These are phyloP conservation scores for Syngnathus acus DNA, from an alignment of 2,797 vertebrate species.

Conservation along the genomic window DNA sequence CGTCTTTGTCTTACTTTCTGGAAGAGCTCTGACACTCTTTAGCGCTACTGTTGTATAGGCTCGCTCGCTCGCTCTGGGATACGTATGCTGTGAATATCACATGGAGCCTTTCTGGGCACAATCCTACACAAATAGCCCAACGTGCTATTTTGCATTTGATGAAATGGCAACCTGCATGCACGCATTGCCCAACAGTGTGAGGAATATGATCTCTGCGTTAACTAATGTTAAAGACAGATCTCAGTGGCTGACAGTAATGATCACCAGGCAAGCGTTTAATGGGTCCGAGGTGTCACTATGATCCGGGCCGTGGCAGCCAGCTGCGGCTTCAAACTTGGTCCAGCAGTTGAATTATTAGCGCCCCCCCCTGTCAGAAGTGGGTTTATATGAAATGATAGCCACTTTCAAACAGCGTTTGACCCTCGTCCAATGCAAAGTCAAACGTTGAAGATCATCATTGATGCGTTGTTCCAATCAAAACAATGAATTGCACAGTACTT, in stretches of 20 bases:
- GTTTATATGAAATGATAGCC: slow-evolving; percentile 45
- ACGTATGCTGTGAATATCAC: slow-evolving; percentile 39
- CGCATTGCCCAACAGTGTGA: slow-evolving; percentile 23
- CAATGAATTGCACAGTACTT: background rate
- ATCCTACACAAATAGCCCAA: slow-evolving; percentile 24
- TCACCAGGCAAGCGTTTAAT: slow-evolving; percentile 48
- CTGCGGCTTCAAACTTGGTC: slow-evolving; percentile 53
- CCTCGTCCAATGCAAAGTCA: slow-evolving; percentile 24
- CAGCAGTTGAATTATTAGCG: slow-evolving; percentile 48
- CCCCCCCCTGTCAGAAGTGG: slow-evolving; percentile 37
- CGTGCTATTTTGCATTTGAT: slow-evolving; percentile 13
- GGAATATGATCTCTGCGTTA: slow-evolving; percentile 44
- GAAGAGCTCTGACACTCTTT: slow-evolving; percentile 29
- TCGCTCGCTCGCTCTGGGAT: slow-evolving; percentile 36
- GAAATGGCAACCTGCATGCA: slow-evolving; percentile 20
- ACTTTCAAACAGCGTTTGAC: slow-evolving; percentile 51
- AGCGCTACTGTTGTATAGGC: slow-evolving; percentile 57
- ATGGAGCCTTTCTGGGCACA: slow-evolving; percentile 24
- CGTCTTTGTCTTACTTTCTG: slow-evolving; percentile 57
- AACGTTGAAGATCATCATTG: too few relatives aligned
- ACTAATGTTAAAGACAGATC: slow-evolving; percentile 64
- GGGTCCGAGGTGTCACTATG: slow-evolving; percentile 58
- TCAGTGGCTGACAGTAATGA: slow-evolving; percentile 50
- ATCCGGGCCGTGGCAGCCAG: slow-evolving; percentile 43
- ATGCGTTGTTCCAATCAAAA: background rate